phyloP scores from a whole-genome alignment of 2,113 vertebrate genomes.

The Elephantulus edwardii region DNA sequence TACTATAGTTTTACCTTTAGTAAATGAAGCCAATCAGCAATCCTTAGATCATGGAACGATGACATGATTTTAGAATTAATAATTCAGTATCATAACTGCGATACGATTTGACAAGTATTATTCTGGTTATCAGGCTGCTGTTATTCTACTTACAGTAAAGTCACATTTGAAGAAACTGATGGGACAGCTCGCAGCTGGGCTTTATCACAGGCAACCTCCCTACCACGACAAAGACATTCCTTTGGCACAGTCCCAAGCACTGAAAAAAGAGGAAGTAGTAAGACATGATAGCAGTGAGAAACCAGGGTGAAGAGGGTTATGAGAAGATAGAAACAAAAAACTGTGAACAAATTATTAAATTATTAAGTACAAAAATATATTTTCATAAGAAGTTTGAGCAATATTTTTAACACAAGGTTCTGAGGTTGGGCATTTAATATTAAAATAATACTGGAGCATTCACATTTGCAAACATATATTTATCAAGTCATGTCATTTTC shows the following conservation, averaged over 20 bases:
- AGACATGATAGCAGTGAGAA: neutral
- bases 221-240: constrained; percentile 88
- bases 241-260: constrained; percentile 88
- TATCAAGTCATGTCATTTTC: neutral
- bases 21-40: neutral
- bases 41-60: neutral
- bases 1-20: no score
- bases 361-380: neutral
- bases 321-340: constrained; percentile 4
- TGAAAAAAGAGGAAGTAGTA: constrained; percentile 68
- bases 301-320: neutral
- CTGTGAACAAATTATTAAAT: constrained; percentile 21
- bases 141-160: constrained; percentile 91
- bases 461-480: neutral
- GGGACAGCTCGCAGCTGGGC: constrained; percentile 88
- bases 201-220: constrained; percentile 91
- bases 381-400: neutral
- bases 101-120: neutral
- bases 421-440: neutral
- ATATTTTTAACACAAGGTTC: constrained; percentile 49
- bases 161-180: constrained; percentile 90
- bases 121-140: neutral
- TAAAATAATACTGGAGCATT: neutral
- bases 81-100: neutral
- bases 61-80: constrained; percentile 7